Evolutionary conservation across 2,113 vertebrate species (phyloP).

Genomic region (Podilymbus podiceps): DNA sequence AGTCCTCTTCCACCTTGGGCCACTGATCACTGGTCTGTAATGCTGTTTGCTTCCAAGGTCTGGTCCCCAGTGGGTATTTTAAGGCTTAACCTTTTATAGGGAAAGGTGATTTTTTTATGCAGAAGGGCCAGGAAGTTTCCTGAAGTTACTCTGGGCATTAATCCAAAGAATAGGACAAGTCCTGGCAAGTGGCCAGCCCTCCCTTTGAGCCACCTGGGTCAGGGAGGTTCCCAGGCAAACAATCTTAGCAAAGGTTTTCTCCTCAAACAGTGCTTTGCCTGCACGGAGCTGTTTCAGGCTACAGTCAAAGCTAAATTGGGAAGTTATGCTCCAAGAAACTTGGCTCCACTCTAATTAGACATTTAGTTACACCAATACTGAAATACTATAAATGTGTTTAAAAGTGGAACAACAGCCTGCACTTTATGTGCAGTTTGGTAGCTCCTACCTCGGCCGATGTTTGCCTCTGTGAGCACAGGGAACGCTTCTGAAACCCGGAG

Average conservation of each 20-base stretch:
- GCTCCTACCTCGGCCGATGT: neutral
- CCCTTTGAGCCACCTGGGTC: neutral
- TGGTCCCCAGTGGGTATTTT: neutral
- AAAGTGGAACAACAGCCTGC: neutral
- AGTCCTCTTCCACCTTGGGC: neutral
- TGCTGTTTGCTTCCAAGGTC: neutral
- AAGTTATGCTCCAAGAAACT: neutral
- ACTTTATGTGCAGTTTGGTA: neutral
- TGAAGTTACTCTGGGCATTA: neutral
- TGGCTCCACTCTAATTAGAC: neutral
- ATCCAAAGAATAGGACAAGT: neutral
- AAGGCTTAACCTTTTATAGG: neutral
- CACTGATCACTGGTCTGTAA: neutral
- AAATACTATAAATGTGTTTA: neutral
- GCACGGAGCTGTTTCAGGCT: neutral
- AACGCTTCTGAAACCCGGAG: neutral
- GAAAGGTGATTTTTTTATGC: neutral
- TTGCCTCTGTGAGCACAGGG: neutral
- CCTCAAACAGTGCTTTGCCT: neutral
- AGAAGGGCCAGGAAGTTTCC: slow-evolving; percentile 1
- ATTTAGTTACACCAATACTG: neutral
- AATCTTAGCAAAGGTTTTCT: neutral
- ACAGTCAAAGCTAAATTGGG: neutral
- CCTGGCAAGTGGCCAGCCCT: slow-evolving; percentile 20
- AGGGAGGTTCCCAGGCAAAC: neutral